A percentile compares a stretch with the other conserved stretches of the same genome.
These are phyloP conservation scores for Marisa cornuarietis DNA, from an alignment of 1,140 invertebrate species.

Conservation along the genomic window DNA sequence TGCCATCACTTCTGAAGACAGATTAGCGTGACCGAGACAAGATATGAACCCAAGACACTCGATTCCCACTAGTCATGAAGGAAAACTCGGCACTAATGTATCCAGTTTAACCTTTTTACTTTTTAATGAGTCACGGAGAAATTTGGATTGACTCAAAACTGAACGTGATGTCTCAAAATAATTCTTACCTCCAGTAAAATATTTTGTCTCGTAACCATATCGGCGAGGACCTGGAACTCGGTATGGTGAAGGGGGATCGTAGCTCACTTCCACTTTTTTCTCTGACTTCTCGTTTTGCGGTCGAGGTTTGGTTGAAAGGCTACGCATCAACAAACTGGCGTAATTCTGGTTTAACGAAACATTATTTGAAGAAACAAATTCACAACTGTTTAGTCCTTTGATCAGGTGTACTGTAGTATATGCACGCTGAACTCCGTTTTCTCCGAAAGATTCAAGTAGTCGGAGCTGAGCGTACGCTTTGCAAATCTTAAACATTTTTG, in stretches of 20 bases:
- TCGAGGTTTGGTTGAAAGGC: neutral
- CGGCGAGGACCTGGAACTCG: slow-evolving; percentile 38
- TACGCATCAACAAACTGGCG: slow-evolving; percentile 1
- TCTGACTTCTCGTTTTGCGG: neutral
- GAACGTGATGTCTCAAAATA: too few species aligned
- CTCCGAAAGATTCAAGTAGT: neutral
- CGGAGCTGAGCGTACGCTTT: slow-evolving; percentile 17
- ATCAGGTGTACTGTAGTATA: neutral
- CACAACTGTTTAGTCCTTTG: neutral
- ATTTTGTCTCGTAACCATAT: slow-evolving; percentile 41
- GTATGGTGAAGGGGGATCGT: slow-evolving; percentile 38
- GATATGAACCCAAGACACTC: neutral
- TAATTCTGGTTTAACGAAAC: neutral
- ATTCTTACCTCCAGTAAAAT: slow-evolving; percentile 41
- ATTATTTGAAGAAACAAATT: neutral
- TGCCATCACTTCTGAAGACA: too few species aligned
- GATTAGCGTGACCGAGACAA: too few species aligned
- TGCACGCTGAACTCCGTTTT: neutral
- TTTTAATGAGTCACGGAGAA: too few species aligned
- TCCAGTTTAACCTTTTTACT: too few species aligned
- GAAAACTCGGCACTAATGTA: too few species aligned
- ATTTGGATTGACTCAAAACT: too few species aligned
- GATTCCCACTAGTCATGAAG: too few species aligned
- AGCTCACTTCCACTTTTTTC: neutral
- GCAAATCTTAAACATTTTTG: slow-evolving; percentile 1